phyloP scores from a whole-genome alignment of 2,888 invertebrate species.

The Dascillus cervinus region DNA sequence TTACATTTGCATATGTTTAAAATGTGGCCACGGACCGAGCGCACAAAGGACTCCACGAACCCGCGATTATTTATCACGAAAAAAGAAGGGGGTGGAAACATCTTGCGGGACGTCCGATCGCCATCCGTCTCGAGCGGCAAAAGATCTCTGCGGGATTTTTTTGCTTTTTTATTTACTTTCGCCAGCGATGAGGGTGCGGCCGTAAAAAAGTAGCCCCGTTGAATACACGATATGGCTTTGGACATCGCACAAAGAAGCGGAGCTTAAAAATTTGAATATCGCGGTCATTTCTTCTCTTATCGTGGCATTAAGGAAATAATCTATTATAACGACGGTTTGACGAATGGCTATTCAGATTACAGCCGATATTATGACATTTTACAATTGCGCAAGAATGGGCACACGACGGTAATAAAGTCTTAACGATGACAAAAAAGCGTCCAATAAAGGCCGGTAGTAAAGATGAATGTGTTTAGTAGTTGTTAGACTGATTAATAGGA shows the following conservation, averaged over 20 bases:
- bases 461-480: conserved; percentile 11
- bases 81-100: conserved; percentile 24
- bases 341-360: conserved; percentile 29
- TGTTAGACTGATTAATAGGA: conserved; percentile 27
- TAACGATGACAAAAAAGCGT: conserved; percentile 7
- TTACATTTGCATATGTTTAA: conserved; percentile 44
- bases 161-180: conserved; percentile 1
- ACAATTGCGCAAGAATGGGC: neutral
- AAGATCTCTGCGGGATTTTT: conserved; percentile 1
- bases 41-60: conserved; percentile 41
- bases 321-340: conserved; percentile 38
- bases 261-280: conserved; percentile 47
- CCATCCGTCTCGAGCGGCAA: conserved; percentile 12
- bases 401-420: conserved; percentile 5
- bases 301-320: conserved; percentile 41
- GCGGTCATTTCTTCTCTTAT: conserved; percentile 44
- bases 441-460: conserved; percentile 7
- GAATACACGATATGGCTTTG: conserved; percentile 38
- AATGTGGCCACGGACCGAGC: conserved; percentile 40
- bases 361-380: no score
- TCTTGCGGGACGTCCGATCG: conserved; percentile 20
- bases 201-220: conserved; percentile 32
- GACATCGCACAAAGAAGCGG: conserved; percentile 39
- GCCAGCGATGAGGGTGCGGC: conserved; percentile 19
- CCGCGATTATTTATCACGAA: conserved; percentile 41